Percentiles rank a stretch among this genome's conserved stretches.
phyloP scores from a whole-genome alignment of 2,113 vertebrate species.

The Percopsis transmontana region DNA sequence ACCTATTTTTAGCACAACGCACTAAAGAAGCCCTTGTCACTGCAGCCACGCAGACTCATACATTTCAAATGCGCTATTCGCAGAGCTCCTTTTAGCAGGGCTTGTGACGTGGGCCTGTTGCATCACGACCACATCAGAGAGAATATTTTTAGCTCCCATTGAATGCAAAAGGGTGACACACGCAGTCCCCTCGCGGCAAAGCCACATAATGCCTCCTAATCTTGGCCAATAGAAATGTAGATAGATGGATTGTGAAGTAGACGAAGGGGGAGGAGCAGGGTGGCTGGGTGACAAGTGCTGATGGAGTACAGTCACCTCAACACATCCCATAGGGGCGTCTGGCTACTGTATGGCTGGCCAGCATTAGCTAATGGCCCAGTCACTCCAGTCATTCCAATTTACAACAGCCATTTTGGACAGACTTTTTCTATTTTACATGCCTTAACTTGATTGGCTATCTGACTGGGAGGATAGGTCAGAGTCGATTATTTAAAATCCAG shows the following conservation, averaged over 20 bases:
- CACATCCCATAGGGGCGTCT: slow-evolving; percentile 29
- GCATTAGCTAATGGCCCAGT: slow-evolving; percentile 50
- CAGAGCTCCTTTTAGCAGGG: slow-evolving; percentile 31
- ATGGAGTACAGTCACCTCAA: slow-evolving; percentile 25
- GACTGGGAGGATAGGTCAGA: no score
- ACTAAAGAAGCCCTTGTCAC: slow-evolving; percentile 18
- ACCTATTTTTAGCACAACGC: slow-evolving; percentile 55
- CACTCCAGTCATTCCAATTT: neutral
- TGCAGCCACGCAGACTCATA: slow-evolving; percentile 10
- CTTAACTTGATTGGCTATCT: no score
- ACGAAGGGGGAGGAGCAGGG: slow-evolving; percentile 16
- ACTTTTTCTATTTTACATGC: no score
- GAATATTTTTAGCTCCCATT: slow-evolving; percentile 66
- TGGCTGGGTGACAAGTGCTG: slow-evolving; percentile 21
- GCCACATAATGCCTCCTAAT: slow-evolving; percentile 66
- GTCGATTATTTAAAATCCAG: no score
- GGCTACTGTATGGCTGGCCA: slow-evolving; percentile 31
- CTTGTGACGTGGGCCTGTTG: slow-evolving; percentile 58
- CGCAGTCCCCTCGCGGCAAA: slow-evolving; percentile 36
- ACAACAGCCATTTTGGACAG: no score
- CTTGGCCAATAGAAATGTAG: slow-evolving; percentile 43
- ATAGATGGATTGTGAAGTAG: slow-evolving; percentile 54
- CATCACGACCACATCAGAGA: slow-evolving; percentile 60
- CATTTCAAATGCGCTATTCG: slow-evolving; percentile 31
- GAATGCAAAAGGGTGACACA: slow-evolving; percentile 58